Percentiles rank a stretch among this genome's conserved stretches.
Conservation (phyloP, 30 jellyfish, hydroid and myxozoan species). For the Hydra vulgaris region DNA sequence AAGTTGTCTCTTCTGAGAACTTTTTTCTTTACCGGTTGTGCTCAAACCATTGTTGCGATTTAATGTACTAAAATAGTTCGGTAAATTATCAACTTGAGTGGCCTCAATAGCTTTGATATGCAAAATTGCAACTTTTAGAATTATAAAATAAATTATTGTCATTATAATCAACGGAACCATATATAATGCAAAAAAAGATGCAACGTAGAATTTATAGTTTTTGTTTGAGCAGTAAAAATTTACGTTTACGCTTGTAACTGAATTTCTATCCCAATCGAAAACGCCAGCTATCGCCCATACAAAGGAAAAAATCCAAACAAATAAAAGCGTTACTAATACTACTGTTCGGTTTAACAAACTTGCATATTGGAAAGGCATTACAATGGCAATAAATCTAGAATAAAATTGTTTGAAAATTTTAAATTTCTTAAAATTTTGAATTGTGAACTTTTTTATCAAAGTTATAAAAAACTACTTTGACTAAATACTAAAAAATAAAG, state of each 20-base stretch:
- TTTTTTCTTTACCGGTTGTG: slow-evolving; percentile 17
- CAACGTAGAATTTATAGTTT: slow-evolving; percentile 42
- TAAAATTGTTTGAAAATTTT: slow-evolving; percentile 11
- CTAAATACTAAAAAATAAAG: too few species aligned
- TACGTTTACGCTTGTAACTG: background rate
- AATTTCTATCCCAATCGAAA: slow-evolving; percentile 47
- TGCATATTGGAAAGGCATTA: slow-evolving; percentile 52
- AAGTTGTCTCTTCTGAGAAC: slow-evolving; percentile 31
- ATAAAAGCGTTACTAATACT: slow-evolving; percentile 26
- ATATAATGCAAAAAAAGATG: slow-evolving; percentile 48
- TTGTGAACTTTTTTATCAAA: too few species aligned
- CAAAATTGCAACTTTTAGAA: slow-evolving; percentile 53
- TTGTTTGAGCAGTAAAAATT: slow-evolving; percentile 23
- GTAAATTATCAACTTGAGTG: slow-evolving; percentile 42
- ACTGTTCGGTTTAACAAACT: slow-evolving; percentile 23
- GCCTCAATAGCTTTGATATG: slow-evolving; percentile 75
- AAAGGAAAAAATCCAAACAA: slow-evolving; percentile 53
- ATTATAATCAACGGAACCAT: slow-evolving; percentile 54
- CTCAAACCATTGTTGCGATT: slow-evolving; percentile 7
- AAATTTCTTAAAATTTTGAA: too few species aligned
- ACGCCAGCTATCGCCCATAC: slow-evolving; percentile 51
- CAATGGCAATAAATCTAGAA: slow-evolving; percentile 59
- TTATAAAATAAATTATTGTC: slow-evolving; percentile 47
- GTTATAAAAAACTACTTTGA: too few species aligned
- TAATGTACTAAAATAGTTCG: slow-evolving; percentile 5